Base-by-base conservation (phyloP, 1,140 invertebrate species). In the Mycetomoellerius zeteki region DNA sequence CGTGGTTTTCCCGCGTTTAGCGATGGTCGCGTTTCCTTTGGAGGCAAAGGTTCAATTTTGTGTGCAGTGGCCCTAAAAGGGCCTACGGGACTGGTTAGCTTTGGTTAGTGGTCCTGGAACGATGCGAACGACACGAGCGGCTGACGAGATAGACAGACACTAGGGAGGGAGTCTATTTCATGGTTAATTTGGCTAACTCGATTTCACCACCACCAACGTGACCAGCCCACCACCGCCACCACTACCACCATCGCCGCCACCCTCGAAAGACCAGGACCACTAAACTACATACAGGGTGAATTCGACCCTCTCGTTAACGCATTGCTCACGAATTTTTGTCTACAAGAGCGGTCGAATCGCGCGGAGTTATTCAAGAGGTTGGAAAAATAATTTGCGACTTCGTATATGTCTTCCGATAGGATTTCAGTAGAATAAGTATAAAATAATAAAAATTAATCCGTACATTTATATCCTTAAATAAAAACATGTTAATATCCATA, bases 171-270 rank as follows among this genome's bases (percentile, higher is more conserved):
- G 94, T 95, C 94, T 95, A 95, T 95, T 95, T 95, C 95, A 95
- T 95, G 95, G 93, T 95, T 95, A 95, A 95, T 95, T 95, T 95
- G 92, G 89, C 93, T 94, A 95, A 95, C 93, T 94, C 93, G 94
- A 95, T 95, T 95, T 93, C 90, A 90, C 90, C 90, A 87, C 87
- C 88, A 90, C 89, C 89, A 86, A 86, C 82, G 89, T 82, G 89
- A 90, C 86, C 89, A 86, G 71, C 89, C 58, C 64, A 54, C 84
- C 62, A 54, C 50, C 30, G 37, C 73, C 33, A 33, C 65, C 90
- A 90, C 90, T 89, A 84, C 87, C 65, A 16, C 75, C 85, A 88
- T 69, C 89, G 50, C 77, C 60, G 52, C 50, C 80, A 86, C 91
- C 90, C 93, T 92, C 88, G 80, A 88, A 91, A 91, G 80, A 90